Evolutionary conservation across 2,888 invertebrate genomes (phyloP).

Genomic region (Hydropsyche betteni): DNA sequence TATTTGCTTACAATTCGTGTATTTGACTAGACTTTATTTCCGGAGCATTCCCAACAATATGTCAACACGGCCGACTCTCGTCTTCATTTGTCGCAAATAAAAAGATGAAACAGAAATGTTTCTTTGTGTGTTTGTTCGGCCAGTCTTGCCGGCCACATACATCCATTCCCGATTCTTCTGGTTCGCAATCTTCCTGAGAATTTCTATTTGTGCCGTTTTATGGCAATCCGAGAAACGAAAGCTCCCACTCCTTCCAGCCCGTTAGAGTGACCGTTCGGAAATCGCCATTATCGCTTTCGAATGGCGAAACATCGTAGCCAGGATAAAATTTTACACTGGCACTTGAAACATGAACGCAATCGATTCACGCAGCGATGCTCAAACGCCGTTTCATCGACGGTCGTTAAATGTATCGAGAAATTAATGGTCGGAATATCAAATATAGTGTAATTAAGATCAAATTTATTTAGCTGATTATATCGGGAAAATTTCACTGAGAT

Average conservation of each 20-base stretch:
- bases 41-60: slow-evolving; percentile 48
- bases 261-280: slow-evolving; percentile 9
- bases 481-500: too few relatives aligned
- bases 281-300: not conserved
- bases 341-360: too few relatives aligned
- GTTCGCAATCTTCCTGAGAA: slow-evolving; percentile 3
- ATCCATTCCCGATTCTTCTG: not conserved
- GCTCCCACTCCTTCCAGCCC: not conserved
- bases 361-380: too few relatives aligned
- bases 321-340: too few relatives aligned
- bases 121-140: slow-evolving; percentile 48
- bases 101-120: slow-evolving; percentile 46
- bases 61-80: slow-evolving; percentile 47
- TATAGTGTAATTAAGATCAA: too few relatives aligned
- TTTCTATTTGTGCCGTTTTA: slow-evolving; percentile 43
- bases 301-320: not conserved
- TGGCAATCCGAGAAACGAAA: slow-evolving; percentile 14
- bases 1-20: slow-evolving; percentile 47
- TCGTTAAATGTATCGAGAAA: too few relatives aligned
- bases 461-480: too few relatives aligned
- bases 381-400: too few relatives aligned
- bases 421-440: too few relatives aligned
- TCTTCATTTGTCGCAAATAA: slow-evolving; percentile 47
- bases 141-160: not conserved
- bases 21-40: slow-evolving; percentile 50